Evolutionary conservation across 2,797 vertebrate species (phyloP).

Genomic region (Heliangelus exortis): DNA sequence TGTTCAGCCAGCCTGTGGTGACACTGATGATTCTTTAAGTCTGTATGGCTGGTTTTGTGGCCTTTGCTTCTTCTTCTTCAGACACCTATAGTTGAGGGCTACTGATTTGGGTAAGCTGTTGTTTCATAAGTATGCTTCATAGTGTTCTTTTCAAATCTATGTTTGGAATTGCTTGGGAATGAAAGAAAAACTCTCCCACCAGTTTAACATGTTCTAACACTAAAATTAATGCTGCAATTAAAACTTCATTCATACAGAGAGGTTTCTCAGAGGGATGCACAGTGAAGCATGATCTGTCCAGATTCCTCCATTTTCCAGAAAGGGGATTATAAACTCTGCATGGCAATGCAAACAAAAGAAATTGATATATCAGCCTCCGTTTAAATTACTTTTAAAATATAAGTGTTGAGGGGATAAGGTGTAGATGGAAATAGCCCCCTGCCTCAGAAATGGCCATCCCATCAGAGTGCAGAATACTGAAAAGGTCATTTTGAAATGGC

Average conservation of each 20-base stretch:
- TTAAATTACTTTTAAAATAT: constrained; percentile 16
- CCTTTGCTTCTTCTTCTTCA: neutral
- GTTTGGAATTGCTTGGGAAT: neutral
- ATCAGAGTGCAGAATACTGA: constrained; percentile 64
- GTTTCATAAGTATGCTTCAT: neutral
- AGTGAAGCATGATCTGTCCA: neutral
- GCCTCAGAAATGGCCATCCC: neutral
- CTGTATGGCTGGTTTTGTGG: neutral
- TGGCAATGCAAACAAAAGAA: constrained; percentile 9
- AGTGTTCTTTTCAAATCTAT: neutral
- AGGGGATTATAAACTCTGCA: neutral
- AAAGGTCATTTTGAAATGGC: constrained; percentile 73
- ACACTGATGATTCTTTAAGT: neutral
- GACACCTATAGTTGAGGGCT: neutral
- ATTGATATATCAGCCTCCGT: constrained; percentile 3
- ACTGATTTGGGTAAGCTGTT: neutral
- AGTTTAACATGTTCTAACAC: neutral
- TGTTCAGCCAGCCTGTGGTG: neutral
- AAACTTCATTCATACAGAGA: neutral
- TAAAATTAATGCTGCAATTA: neutral
- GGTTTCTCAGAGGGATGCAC: rapidly evolving
- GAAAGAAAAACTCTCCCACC: neutral
- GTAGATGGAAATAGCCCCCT: neutral
- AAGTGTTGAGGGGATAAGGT: constrained; percentile 6
- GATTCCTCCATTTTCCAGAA: neutral